These are phyloP conservation scores for Mareca strepera DNA, from an alignment of 2,797 vertebrate genomes.

Conservation along the genomic window DNA sequence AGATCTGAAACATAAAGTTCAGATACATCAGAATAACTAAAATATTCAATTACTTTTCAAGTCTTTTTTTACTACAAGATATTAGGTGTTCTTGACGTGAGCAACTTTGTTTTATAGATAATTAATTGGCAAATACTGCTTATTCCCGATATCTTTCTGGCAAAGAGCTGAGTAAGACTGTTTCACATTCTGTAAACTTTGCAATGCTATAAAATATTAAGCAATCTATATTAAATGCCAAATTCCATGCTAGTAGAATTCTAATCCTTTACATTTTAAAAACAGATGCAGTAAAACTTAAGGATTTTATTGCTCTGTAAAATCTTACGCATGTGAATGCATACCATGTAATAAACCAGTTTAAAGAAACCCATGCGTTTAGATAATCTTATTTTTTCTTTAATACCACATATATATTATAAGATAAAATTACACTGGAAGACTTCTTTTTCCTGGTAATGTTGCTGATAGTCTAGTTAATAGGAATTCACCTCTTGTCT, in stretches of 20 bases:
- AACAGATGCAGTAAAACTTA: neutral
- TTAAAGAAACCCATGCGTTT: neutral
- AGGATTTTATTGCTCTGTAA: neutral
- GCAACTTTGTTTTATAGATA: neutral
- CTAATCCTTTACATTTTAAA: neutral
- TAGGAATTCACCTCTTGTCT: neutral
- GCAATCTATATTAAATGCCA: neutral
- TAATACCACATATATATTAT: too few relatives aligned
- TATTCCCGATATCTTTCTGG: neutral
- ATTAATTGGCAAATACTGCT: neutral
- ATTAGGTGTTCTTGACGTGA: neutral
- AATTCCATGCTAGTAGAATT: neutral
- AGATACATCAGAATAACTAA: neutral
- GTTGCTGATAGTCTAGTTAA: neutral
- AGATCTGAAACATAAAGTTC: neutral
- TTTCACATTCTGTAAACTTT: neutral
- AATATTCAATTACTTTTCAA: neutral
- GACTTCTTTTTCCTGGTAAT: rapidly evolving
- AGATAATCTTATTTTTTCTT: neutral
- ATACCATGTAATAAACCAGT: neutral
- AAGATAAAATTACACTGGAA: neutral
- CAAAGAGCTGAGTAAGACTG: neutral
- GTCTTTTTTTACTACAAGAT: neutral
- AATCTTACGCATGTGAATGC: neutral
- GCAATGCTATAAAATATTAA: neutral